Percentiles rank a stretch among this genome's conserved stretches.
phyloP scores from a whole-genome alignment of 2,797 vertebrate species.

The Odontamblyopus rebecca region DNA sequence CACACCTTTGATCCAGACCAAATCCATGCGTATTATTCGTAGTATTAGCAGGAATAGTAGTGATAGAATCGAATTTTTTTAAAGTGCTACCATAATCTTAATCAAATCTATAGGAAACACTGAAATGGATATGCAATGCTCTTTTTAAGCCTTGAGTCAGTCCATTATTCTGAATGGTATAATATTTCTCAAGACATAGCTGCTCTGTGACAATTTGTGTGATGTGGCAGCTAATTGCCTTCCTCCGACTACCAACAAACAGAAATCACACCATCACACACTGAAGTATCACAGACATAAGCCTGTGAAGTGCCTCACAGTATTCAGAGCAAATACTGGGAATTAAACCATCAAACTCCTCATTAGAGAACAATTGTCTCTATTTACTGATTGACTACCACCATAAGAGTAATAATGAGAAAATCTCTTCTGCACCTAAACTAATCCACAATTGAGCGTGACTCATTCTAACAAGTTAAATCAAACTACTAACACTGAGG shows the following conservation, averaged over 20 bases:
- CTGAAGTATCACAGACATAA: not conserved
- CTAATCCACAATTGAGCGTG: conserved; percentile 28
- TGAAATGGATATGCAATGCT: not conserved
- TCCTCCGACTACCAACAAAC: not conserved
- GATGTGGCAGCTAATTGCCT: not conserved
- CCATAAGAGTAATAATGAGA: not conserved
- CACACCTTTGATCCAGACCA: not conserved
- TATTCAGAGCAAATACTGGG: not conserved
- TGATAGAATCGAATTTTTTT: too few species aligned
- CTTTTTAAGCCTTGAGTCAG: not conserved
- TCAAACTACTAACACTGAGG: conserved; percentile 29
- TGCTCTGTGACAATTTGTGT: not conserved
- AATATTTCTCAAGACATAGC: too few species aligned
- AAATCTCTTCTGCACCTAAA: conserved; percentile 46
- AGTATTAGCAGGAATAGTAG: not conserved
- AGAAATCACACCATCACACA: not conserved
- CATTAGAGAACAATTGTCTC: not conserved
- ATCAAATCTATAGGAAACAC: too few species aligned
- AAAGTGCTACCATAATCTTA: too few species aligned
- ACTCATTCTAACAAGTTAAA: conserved; percentile 27
- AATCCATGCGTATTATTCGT: too few species aligned
- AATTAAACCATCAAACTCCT: not conserved
- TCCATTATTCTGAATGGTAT: not conserved
- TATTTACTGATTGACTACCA: not conserved
- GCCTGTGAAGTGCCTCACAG: not conserved